These are phyloP conservation scores for Podabrus alpinus DNA, from an alignment of 2,888 invertebrate species.

Conservation along the genomic window DNA sequence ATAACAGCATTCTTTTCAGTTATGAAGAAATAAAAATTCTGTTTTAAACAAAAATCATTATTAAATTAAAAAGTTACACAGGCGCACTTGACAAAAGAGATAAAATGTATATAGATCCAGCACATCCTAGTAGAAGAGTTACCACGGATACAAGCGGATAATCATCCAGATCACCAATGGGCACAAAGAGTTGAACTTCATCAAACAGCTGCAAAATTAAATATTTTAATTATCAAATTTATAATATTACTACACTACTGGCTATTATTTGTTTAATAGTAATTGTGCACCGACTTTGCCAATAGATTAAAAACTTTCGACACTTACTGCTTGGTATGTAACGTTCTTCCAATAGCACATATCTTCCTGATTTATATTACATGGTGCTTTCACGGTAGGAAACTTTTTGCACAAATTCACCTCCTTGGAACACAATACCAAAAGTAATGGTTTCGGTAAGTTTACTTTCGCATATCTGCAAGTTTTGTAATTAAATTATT, in stretches of 20 bases:
- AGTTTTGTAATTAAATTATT: background rate
- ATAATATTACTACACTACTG: no score
- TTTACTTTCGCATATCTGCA: constrained; percentile 37
- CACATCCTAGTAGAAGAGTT: constrained; percentile 54
- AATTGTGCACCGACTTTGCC: no score
- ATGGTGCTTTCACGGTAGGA: constrained; percentile 50
- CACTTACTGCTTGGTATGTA: constrained; percentile 55
- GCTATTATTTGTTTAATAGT: no score
- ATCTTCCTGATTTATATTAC: constrained; percentile 41
- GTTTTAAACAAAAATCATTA: no score
- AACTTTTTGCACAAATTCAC: constrained; percentile 45
- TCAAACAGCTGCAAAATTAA: constrained; percentile 49
- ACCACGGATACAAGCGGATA: constrained; percentile 54
- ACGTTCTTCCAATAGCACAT: constrained; percentile 54
- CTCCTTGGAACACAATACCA: constrained; percentile 45
- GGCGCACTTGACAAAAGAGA: constrained; percentile 46
- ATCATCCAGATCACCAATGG: constrained; percentile 55
- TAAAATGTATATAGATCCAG: constrained; percentile 56
- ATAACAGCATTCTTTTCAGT: no score
- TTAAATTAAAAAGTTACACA: background rate
- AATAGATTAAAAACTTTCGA: background rate
- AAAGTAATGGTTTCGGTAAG: constrained; percentile 49
- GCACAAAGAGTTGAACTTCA: constrained; percentile 52
- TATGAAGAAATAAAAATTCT: no score
- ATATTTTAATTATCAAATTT: background rate